Evolutionary conservation across 2,113 vertebrate genomes (phyloP), one percentile per base, ranked within the genome.

Genomic region (Thymallus thymallus): DNA sequence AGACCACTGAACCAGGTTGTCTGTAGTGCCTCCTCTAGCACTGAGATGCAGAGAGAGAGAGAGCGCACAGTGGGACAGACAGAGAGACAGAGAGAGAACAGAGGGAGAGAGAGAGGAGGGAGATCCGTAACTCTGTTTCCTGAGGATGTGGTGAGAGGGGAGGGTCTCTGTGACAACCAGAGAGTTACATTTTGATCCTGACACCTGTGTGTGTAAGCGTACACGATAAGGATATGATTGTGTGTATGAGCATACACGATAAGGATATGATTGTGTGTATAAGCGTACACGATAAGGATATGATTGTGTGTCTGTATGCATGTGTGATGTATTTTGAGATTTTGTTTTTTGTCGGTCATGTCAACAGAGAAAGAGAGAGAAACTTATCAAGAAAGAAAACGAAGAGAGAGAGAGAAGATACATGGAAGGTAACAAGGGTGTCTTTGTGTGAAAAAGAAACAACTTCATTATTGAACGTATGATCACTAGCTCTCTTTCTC

Each of bases 101-200:
- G 26, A 1, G 26, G 26, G 26, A n/a, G n/a, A n/a, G n/a, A n/a
- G n/a, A 63, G 64, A 69, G 32, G 32, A 55, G 35, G 62, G 68
- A 74, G 63, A 85, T 78, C 80, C 76, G 78, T 82, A 76, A 84
- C 76, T 79, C 4, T 18, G 69, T 77, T 82, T 86, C 86, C 80
- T 76, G 84, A 88, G 86, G 86, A 88, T 88, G 86, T 88, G 86
- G 80, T 72, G 14, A 32, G 76, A 65, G 71, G 74, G 78, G 81
- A 26, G 76, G 83, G 75, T 80, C 82, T 80, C 79, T 75, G 75
- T 87, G 79, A 26, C 26, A 26, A 26, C 72, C 76, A 45, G 1
- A 45, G 5, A 76, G 66, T 76, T 74, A 84, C 80, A 62, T 82
- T 88, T 86, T 81, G 78, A 64, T 14, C 13, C 2, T 24, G 9